phyloP scores from a whole-genome alignment of 2,888 invertebrate genomes.

The Drosophila pseudotalamancana region DNA sequence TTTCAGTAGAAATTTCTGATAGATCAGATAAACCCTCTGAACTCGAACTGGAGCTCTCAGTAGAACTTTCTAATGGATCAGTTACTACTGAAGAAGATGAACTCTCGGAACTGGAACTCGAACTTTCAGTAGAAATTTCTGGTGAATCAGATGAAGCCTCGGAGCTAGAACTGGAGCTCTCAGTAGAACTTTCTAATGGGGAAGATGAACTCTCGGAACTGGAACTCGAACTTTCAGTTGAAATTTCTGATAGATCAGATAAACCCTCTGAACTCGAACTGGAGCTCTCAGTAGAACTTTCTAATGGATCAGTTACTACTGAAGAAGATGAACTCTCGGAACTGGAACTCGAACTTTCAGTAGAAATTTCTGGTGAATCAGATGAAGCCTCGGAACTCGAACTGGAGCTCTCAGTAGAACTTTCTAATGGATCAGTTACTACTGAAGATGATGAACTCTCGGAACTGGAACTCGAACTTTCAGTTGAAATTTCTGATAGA shows the following conservation, averaged over 20 bases:
- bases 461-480: background rate
- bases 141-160: background rate
- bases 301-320: background rate
- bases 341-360: background rate
- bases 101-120: background rate
- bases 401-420: conserved; percentile 3
- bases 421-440: background rate
- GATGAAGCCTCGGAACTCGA: background rate
- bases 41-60: conserved; percentile 6
- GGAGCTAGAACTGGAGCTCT: background rate
- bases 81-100: background rate
- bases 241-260: background rate
- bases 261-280: background rate
- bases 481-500: background rate
- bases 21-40: background rate
- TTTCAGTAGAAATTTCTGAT: background rate
- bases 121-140: conserved; percentile 1
- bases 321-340: background rate
- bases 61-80: background rate
- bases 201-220: background rate
- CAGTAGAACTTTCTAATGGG: background rate
- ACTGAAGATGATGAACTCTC: background rate
- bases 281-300: conserved; percentile 2
- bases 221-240: background rate
- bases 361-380: background rate